phyloP scores from a whole-genome alignment of 1,140 invertebrate genomes.

The Trichomalopsis sarcophagae region DNA sequence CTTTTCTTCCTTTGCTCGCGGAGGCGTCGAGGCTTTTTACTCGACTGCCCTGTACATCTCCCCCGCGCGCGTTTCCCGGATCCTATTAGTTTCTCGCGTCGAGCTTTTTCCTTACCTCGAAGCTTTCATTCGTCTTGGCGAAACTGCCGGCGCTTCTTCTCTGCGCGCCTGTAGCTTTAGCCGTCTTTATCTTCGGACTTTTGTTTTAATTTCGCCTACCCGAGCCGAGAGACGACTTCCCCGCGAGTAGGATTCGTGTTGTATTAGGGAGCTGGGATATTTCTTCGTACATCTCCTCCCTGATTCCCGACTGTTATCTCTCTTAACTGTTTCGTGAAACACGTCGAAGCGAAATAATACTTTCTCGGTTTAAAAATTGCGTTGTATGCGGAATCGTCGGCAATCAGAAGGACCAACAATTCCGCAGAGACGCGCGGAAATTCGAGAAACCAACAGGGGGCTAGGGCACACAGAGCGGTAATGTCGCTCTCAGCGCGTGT shows the following conservation, averaged over 20 bases:
- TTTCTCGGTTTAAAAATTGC: too few species aligned
- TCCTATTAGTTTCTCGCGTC: conserved; percentile 32
- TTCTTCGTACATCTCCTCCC: too few species aligned
- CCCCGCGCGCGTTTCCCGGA: background rate
- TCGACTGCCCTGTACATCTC: background rate
- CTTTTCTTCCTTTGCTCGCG: background rate
- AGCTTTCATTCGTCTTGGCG: background rate
- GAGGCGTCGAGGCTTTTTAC: background rate
- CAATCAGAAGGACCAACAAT: too few species aligned
- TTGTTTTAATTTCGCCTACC: background rate
- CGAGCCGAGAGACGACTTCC: too few species aligned
- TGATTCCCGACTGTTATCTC: too few species aligned
- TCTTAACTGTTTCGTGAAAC: too few species aligned
- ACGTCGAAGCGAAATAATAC: too few species aligned
- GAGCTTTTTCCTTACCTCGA: background rate
- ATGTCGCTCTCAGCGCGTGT: background rate
- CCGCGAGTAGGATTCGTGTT: too few species aligned
- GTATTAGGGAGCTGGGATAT: too few species aligned
- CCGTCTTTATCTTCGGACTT: background rate
- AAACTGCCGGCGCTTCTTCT: background rate
- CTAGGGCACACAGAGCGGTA: background rate
- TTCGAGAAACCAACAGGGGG: background rate
- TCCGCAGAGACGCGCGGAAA: background rate
- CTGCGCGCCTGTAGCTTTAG: background rate
- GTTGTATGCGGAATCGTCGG: too few species aligned